Evolutionary conservation across 2,113 vertebrate genomes (phyloP), one percentile per base, ranked within the genome.

Genomic region (Ctenomys sociabilis): DNA sequence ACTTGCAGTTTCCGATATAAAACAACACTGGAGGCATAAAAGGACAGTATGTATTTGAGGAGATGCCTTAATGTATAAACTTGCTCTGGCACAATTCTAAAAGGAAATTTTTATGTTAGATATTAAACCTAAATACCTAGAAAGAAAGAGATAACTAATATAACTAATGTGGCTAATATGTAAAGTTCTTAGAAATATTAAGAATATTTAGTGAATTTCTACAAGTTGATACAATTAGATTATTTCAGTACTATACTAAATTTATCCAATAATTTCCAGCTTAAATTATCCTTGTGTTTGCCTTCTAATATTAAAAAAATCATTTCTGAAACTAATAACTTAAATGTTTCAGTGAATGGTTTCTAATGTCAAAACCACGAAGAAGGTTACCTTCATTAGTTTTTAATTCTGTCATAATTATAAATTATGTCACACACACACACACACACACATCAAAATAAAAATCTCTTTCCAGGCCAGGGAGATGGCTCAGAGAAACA

Each of bases 41-140:
- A 81, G 19, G 24, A 86, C 37, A 72, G 32, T 21, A 59, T 35
- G 4, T 1, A 7, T 13, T 86, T 59, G 1, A 83, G 8, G n/a
- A 93, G 32, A 78, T 1, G 64, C 26, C 96, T 95, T 81, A 85
- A 83, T 22, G 82, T 30, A 94, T 28, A 70, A 70, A 95, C 28
- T 54, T 70, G 37, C 19, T 84, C 61, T 88, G 40, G 9, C 68
- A 24, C 1, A 40, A 77, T 85, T 88, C 40, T 70, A 12, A 37
- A 4, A 64, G 43, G 88, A 93, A 10, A 80, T 40, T 66, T 95
- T 95, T 90, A 37, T 7, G 45, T 90, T 63, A 49, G 10, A 92
- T 21, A 66, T 93, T 61, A 49, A 17, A 91, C 80, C 24, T 35
- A 75, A 94, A 94, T 90, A 40, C 11, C 57, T 59, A 66, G 14